Percentiles rank a stretch among this genome's conserved stretches.
These are phyloP conservation scores for Pantelozetes paolii DNA, from an alignment of 2,888 invertebrate genomes.

Conservation along the genomic window DNA sequence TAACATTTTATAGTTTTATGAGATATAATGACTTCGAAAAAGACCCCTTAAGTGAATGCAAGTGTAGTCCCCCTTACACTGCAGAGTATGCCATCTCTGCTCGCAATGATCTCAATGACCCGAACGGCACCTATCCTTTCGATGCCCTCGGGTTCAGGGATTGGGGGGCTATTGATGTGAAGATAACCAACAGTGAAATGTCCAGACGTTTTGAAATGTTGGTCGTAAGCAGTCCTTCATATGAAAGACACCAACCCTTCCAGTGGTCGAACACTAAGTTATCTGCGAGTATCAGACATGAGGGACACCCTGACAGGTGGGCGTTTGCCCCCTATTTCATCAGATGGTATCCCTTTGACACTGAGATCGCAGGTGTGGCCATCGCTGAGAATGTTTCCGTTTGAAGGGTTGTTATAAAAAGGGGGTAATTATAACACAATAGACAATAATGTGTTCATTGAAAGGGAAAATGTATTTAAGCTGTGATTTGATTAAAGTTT, in stretches of 20 bases:
- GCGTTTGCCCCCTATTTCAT: conserved; percentile 62
- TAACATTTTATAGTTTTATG: conserved; percentile 60
- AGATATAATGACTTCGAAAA: conserved; percentile 67
- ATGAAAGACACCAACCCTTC: conserved; percentile 66
- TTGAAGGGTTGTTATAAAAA: too few relatives aligned
- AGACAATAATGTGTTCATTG: too few relatives aligned
- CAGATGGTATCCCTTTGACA: conserved; percentile 55
- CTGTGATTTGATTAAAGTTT: too few relatives aligned
- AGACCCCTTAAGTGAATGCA: conserved; percentile 65
- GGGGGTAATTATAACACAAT: too few relatives aligned
- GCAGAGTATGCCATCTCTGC: conserved; percentile 69
- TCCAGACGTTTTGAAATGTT: conserved; percentile 57
- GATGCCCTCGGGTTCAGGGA: conserved; percentile 64
- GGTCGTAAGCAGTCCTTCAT: conserved; percentile 60
- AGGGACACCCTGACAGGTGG: conserved; percentile 71
- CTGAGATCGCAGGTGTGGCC: not conserved
- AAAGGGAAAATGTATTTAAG: too few relatives aligned
- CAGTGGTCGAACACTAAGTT: conserved; percentile 70
- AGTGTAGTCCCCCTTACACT: conserved; percentile 66
- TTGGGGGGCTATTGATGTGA: conserved; percentile 68
- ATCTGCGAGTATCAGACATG: conserved; percentile 60
- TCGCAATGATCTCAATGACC: conserved; percentile 66
- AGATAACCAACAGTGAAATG: conserved; percentile 54
- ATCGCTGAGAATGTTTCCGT: too few relatives aligned
- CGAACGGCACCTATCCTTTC: conserved; percentile 67